These are phyloP conservation scores for Tribolium freemani DNA, from an alignment of 2,888 invertebrate genomes.

Conservation along the genomic window DNA sequence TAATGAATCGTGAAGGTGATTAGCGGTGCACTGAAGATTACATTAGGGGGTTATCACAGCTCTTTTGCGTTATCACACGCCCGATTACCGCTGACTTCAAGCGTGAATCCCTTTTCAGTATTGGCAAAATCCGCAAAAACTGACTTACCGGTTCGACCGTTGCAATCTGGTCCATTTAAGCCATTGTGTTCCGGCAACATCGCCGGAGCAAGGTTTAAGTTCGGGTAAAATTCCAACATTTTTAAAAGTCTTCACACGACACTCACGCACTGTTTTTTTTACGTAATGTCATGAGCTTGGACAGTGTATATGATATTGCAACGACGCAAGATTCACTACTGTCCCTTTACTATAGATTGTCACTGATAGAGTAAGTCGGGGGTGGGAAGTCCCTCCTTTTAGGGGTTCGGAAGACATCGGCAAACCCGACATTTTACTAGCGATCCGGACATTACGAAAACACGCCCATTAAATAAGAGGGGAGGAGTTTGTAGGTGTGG, in stretches of 20 bases:
- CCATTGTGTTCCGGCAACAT: constrained; percentile 72
- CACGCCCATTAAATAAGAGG: constrained; percentile 40
- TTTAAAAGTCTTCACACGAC: constrained; percentile 52
- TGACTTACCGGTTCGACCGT: constrained; percentile 75
- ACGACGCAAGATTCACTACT: constrained; percentile 57
- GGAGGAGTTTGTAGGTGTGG: constrained; percentile 26
- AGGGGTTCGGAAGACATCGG: constrained; percentile 52
- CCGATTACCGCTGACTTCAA: constrained; percentile 35
- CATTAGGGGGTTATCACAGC: constrained; percentile 54
- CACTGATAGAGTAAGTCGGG: constrained; percentile 60
- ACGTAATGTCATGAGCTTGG: constrained; percentile 12
- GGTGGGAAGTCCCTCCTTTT: constrained; percentile 60
- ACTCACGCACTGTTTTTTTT: constrained; percentile 24
- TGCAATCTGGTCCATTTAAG: constrained; percentile 74
- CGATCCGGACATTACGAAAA: not conserved
- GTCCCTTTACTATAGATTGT: constrained; percentile 62
- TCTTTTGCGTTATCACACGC: constrained; percentile 29
- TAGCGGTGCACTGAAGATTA: constrained; percentile 56
- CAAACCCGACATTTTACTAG: constrained; percentile 39
- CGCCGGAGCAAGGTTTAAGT: constrained; percentile 70
- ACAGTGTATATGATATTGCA: constrained; percentile 22
- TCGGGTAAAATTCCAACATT: constrained; percentile 82
- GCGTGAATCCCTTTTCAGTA: constrained; percentile 24
- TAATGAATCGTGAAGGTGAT: constrained; percentile 58
- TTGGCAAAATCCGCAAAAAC: constrained; percentile 23